Evolutionary conservation across 1,140 invertebrate species (phyloP).

Genomic region (Panagrolaimus sp.): DNA sequence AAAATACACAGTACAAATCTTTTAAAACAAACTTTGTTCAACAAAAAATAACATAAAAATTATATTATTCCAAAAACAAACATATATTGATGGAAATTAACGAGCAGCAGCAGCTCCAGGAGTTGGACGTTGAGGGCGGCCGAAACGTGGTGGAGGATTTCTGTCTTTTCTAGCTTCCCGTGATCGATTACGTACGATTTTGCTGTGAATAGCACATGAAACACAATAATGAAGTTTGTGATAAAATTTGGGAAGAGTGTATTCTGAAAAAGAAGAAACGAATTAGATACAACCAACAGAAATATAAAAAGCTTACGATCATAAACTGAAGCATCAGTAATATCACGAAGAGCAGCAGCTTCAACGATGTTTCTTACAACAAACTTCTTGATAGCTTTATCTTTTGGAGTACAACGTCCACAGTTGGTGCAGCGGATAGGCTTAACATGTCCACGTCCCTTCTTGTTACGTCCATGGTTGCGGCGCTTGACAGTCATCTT

Average conservation of each 20-base stretch:
- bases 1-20: neutral
- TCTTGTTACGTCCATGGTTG: conserved; percentile 96
- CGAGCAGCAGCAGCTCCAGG: conserved; percentile 23
- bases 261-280: conserved; percentile 47
- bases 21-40: conserved; percentile 9
- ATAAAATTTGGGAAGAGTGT: conserved; percentile 79
- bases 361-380: conserved; percentile 99
- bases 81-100: too few species aligned
- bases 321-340: conserved; percentile 92
- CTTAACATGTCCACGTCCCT: conserved; percentile 95
- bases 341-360: conserved; percentile 95
- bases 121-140: conserved; percentile 40
- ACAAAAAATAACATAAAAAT: conserved; percentile 38
- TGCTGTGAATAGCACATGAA: conserved; percentile 98
- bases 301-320: conserved; percentile 67
- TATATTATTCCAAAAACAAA: conserved; percentile 29
- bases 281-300: too few species aligned
- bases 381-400: conserved; percentile 99
- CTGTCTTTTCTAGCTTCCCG: conserved; percentile 90
- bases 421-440: conserved; percentile 97
- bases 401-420: conserved; percentile 92
- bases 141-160: conserved; percentile 84
- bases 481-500: conserved; percentile 74
- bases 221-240: conserved; percentile 99
- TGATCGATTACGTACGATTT: conserved; percentile 95